Evolutionary conservation across 2,113 vertebrate species (phyloP).

Genomic region (Mungos mungo): DNA sequence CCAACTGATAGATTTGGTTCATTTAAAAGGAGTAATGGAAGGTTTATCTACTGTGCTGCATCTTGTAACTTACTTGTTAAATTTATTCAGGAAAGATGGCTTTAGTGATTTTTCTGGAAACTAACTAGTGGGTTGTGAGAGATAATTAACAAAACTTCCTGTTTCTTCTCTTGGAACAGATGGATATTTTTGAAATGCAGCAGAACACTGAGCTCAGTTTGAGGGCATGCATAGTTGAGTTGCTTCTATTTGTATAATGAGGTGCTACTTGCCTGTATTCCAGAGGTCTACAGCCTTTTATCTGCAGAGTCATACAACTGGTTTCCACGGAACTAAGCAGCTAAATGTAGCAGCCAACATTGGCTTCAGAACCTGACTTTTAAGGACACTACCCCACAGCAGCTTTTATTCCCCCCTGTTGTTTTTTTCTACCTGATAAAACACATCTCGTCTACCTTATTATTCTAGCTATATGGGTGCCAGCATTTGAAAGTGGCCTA

Average conservation of each 20-base stretch:
- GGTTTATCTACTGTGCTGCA: slow-evolving; percentile 66
- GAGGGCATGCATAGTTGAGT: slow-evolving; percentile 71
- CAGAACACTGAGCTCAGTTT: slow-evolving; percentile 73
- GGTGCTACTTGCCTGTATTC: slow-evolving; percentile 70
- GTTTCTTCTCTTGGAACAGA: slow-evolving; percentile 79
- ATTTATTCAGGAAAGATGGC: slow-evolving; percentile 79
- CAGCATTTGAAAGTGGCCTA: slow-evolving; percentile 44
- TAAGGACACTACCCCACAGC: slow-evolving; percentile 50
- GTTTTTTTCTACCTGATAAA: slow-evolving; percentile 31
- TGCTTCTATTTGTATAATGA: slow-evolving; percentile 77
- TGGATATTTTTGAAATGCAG: slow-evolving; percentile 79
- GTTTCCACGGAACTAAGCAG: slow-evolving; percentile 40
- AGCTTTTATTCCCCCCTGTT: neutral
- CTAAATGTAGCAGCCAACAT: slow-evolving; percentile 41
- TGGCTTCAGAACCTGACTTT: slow-evolving; percentile 59
- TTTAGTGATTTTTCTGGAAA: slow-evolving; percentile 77
- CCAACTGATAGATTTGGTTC: slow-evolving; percentile 52
- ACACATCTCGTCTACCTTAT: slow-evolving; percentile 28
- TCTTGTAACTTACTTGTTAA: slow-evolving; percentile 77
- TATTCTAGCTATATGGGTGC: neutral
- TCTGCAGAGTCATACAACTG: slow-evolving; percentile 32
- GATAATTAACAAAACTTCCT: slow-evolving; percentile 78
- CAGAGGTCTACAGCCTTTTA: slow-evolving; percentile 66
- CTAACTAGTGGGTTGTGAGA: slow-evolving; percentile 77
- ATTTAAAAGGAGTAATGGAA: slow-evolving; percentile 64